Percentiles rank a stretch among this genome's conserved stretches.
These are phyloP conservation scores for Orycteropus afer DNA, from an alignment of 2,113 vertebrate species.

Conservation along the genomic window DNA sequence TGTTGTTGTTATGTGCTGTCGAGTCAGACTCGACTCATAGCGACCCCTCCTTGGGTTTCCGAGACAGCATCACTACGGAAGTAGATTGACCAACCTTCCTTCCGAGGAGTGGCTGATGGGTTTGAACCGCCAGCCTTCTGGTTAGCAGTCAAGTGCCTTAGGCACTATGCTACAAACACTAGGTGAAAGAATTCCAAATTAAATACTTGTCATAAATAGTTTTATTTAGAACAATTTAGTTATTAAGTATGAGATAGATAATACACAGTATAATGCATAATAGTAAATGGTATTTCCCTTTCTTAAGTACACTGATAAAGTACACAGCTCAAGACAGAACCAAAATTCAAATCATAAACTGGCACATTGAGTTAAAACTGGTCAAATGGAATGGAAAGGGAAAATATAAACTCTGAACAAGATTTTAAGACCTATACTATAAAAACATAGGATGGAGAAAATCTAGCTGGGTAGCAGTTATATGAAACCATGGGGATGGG, in stretches of 20 bases:
- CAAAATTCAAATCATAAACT: conserved; percentile 21
- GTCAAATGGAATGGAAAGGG: neutral
- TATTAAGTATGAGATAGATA: neutral
- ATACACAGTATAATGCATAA: neutral
- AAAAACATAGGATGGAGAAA: neutral
- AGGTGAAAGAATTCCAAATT: neutral
- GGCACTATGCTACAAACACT: no score
- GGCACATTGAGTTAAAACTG: neutral
- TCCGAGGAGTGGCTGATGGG: no score
- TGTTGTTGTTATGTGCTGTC: no score
- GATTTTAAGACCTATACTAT: conserved; percentile 41
- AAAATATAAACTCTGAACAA: conserved; percentile 44
- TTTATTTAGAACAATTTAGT: conserved; percentile 47
- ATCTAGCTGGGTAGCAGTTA: neutral
- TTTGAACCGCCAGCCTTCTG: no score
- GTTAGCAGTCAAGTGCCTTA: no score
- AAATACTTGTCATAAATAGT: conserved; percentile 14
- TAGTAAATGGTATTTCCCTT: neutral
- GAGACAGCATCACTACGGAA: no score
- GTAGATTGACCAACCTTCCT: no score
- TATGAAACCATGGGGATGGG: conserved; percentile 24
- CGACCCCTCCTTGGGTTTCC: no score
- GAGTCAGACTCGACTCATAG: no score
- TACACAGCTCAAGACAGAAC: neutral
- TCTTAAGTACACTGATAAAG: neutral